These are phyloP conservation scores for Zaprionus inermis DNA, from an alignment of 1,140 invertebrate species.

Conservation along the genomic window DNA sequence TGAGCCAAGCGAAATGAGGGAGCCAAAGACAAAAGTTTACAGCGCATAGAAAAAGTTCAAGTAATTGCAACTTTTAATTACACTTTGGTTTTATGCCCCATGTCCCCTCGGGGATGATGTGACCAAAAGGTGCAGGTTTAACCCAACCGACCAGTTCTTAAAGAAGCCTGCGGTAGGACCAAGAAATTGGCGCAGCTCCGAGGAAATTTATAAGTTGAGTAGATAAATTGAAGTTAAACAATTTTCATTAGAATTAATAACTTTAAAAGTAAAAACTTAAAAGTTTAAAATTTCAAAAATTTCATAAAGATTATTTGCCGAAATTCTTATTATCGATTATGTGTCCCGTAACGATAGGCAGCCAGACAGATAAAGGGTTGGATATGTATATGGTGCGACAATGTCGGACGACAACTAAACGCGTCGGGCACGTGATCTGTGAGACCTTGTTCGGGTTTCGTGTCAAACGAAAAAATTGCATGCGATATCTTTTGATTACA, in stretches of 20 bases:
- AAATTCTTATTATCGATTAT: constrained; percentile 8
- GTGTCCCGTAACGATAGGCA: neutral
- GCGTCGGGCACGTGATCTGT: constrained; percentile 57
- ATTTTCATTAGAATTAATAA: neutral
- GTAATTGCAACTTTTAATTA: constrained; percentile 71
- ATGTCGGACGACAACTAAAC: constrained; percentile 36
- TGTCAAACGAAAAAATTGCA: constrained; percentile 50
- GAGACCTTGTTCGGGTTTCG: constrained; percentile 38
- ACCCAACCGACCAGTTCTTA: constrained; percentile 16
- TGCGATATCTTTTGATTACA: constrained; percentile 72
- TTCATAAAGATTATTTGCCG: neutral
- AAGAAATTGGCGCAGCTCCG: neutral
- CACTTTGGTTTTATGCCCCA: constrained; percentile 56
- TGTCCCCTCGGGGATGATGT: constrained; percentile 15
- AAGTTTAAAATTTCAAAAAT: neutral
- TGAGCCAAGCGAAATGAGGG: constrained; percentile 42
- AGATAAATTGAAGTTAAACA: neutral
- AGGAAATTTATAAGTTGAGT: constrained; percentile 15
- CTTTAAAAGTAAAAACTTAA: neutral
- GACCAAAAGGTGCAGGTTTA: constrained; percentile 42
- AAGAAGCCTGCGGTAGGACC: neutral
- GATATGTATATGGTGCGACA: constrained; percentile 26
- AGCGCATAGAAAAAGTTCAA: constrained; percentile 67
- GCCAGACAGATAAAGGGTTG: neutral
- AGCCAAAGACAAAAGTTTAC: constrained; percentile 72